phyloP scores from a whole-genome alignment of 2,113 vertebrate species.

The Daubentonia madagascariensis region DNA sequence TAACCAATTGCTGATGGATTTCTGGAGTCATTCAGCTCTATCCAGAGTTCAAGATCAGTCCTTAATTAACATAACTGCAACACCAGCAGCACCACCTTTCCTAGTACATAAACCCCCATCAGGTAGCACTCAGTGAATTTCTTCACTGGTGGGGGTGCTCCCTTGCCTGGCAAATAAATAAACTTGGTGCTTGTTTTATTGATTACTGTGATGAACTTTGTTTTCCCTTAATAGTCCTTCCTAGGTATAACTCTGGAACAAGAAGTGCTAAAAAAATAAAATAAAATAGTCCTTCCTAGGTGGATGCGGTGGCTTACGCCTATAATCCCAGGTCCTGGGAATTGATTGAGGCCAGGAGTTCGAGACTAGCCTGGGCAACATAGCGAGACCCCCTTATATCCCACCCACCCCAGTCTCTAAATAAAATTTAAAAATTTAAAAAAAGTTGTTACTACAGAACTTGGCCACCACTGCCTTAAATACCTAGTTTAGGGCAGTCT shows the following conservation, averaged over 20 bases:
- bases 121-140: neutral
- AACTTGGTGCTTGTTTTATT: neutral
- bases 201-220: neutral
- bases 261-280: no score
- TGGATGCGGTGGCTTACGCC: no score
- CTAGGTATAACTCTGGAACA: no score
- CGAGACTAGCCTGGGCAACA: no score
- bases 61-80: neutral
- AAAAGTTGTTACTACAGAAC: neutral
- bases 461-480: neutral
- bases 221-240: neutral
- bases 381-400: no score
- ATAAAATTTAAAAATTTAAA: no score
- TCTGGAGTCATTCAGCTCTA: neutral
- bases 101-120: neutral
- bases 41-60: neutral
- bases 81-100: neutral
- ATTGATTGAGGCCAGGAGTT: no score
- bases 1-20: neutral
- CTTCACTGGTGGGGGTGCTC: neutral
- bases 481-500: neutral
- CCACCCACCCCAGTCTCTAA: no score
- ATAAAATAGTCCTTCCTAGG: neutral
- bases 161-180: neutral
- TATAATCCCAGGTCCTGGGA: no score